These are phyloP conservation scores for Congeria kusceri DNA, from an alignment of 2,888 invertebrate genomes.

Conservation along the genomic window DNA sequence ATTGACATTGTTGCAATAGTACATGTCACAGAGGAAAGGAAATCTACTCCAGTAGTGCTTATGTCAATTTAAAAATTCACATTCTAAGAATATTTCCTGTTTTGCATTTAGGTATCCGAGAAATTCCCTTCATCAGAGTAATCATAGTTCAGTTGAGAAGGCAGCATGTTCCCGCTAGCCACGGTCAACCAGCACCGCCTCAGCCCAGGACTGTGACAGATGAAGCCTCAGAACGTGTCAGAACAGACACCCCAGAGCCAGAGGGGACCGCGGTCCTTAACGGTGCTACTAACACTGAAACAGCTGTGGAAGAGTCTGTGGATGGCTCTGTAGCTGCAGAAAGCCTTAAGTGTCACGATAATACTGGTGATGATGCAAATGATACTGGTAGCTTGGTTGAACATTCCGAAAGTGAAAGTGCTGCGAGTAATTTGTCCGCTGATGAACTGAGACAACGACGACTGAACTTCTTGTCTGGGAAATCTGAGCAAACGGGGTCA, in stretches of 20 bases:
- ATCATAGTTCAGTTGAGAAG: constrained; percentile 78
- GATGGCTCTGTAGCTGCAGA: background rate
- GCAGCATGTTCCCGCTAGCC: constrained; percentile 16
- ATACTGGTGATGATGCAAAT: background rate
- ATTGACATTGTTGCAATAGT: too few relatives aligned
- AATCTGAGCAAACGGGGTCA: background rate
- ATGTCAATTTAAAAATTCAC: too few relatives aligned
- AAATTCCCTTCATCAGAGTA: constrained; percentile 87
- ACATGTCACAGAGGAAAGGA: too few relatives aligned
- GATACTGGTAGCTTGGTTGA: background rate
- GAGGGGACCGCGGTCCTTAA: background rate
- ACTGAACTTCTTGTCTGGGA: constrained; percentile 57
- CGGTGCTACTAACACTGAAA: too few relatives aligned
- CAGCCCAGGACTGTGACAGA: constrained; percentile 6
- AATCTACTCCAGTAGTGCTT: too few relatives aligned
- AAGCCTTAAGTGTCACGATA: background rate
- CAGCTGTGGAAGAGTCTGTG: background rate
- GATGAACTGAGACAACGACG: constrained; percentile 66
- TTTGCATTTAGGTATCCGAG: constrained; percentile 87
- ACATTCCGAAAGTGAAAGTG: background rate
- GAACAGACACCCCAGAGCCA: background rate
- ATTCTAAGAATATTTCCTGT: too few relatives aligned
- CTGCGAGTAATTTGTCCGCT: constrained; percentile 18
- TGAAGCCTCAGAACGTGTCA: background rate
- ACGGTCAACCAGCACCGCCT: background rate